A percentile compares a stretch with the other conserved stretches of the same genome.
Evolutionary conservation across 2,113 vertebrate species (phyloP).

Genomic region (Hydropotes inermis): DNA sequence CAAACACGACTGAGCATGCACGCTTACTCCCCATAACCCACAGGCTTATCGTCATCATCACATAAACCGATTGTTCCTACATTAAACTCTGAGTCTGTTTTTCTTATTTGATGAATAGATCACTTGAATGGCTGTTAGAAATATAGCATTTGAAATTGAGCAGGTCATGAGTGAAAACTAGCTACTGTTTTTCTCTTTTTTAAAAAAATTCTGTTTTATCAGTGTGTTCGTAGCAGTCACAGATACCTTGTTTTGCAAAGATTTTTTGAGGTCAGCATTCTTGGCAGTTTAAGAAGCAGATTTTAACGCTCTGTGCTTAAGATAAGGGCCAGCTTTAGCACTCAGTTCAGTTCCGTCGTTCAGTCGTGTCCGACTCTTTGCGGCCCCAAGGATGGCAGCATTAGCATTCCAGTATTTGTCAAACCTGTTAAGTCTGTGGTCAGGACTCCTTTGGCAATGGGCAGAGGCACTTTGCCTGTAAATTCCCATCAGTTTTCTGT

Average conservation of each 20-base stretch:
- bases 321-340: not conserved
- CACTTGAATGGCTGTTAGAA: constrained; percentile 42
- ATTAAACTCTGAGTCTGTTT: not conserved
- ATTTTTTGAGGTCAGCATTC: not conserved
- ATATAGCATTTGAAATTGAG: not conserved
- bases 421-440: not conserved
- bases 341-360: not conserved
- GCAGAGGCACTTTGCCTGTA: not conserved
- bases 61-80: constrained; percentile 34
- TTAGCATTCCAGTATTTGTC: not conserved
- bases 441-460: not conserved
- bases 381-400: not conserved
- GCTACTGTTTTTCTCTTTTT: not conserved
- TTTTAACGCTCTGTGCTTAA: not conserved
- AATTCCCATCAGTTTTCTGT: constrained; percentile 4
- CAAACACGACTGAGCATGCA: fast-evolving
- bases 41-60: constrained; percentile 39
- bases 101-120: constrained; percentile 27
- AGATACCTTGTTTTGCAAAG: not conserved
- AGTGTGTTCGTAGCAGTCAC: not conserved
- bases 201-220: not conserved
- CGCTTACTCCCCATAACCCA: constrained; percentile 49
- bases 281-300: not conserved
- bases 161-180: not conserved
- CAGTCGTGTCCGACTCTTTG: not conserved